Evolutionary conservation across 2,113 vertebrate species (phyloP).

Genomic region (Sinocyclocheilus anophthalmus): DNA sequence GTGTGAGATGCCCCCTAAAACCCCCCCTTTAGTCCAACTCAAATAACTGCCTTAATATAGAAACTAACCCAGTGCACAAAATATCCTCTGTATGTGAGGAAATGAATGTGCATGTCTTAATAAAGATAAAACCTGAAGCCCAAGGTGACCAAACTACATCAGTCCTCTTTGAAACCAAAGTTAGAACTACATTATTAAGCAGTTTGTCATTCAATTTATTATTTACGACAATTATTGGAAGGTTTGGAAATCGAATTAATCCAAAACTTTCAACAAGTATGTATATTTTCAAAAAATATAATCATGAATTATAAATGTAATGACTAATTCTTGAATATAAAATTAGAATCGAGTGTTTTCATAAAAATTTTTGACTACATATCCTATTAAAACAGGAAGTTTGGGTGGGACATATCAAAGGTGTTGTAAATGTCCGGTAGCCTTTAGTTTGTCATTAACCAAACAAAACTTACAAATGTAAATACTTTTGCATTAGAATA

Average conservation of each 20-base stretch:
- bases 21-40: slow-evolving; percentile 58
- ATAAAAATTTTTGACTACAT: not conserved
- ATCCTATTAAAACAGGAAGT: too few relatives aligned
- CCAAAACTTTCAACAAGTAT: not conserved
- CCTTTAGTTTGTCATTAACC: too few relatives aligned
- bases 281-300: not conserved
- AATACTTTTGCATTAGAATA: not conserved
- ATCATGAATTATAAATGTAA: not conserved
- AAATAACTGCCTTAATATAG: slow-evolving; percentile 68
- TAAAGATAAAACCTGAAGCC: slow-evolving; percentile 48
- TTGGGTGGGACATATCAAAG: too few relatives aligned
- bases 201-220: not conserved
- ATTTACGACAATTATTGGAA: not conserved
- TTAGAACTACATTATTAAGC: not conserved
- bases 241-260: not conserved
- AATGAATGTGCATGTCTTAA: slow-evolving; percentile 63
- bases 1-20: slow-evolving; percentile 49
- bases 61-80: slow-evolving; percentile 67
- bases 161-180: not conserved
- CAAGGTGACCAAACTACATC: not conserved
- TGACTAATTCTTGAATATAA: not conserved
- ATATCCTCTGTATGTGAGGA: slow-evolving; percentile 65
- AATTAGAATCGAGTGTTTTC: not conserved
- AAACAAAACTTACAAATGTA: not conserved
- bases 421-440: too few relatives aligned